Conservation (phyloP, 2,797 vertebrate species). For the Emydoidea blandingii region DNA sequence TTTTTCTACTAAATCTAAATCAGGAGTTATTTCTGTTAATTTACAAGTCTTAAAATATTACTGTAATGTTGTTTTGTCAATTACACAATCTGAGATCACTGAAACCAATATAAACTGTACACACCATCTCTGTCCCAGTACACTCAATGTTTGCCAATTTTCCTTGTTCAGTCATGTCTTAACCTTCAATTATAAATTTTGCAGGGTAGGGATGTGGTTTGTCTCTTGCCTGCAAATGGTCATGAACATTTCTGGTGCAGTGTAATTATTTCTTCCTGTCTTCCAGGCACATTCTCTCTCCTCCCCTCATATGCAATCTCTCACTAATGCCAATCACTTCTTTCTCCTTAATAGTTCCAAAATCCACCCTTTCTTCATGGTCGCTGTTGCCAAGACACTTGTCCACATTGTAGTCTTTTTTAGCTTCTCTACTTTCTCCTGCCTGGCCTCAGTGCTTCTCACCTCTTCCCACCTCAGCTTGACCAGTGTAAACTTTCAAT, state of each 20-base stretch:
- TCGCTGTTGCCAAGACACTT: not conserved
- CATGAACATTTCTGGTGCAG: too few species aligned
- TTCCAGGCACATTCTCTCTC: not conserved
- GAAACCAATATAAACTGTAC: not conserved
- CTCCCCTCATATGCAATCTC: fast-evolving
- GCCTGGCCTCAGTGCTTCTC: not conserved
- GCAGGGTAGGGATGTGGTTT: not conserved
- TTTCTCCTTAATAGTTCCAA: not conserved
- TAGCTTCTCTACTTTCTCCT: not conserved
- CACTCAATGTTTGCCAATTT: not conserved
- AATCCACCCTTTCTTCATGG: not conserved
- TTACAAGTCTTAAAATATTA: not conserved
- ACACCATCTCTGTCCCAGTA: not conserved
- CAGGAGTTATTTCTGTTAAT: not conserved
- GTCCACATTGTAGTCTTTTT: fast-evolving
- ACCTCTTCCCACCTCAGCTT: not conserved
- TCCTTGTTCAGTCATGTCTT: not conserved
- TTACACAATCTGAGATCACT: not conserved
- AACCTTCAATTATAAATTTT: not conserved
- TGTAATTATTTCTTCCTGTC: too few species aligned
- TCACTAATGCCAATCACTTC: not conserved
- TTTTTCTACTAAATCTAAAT: slow-evolving; percentile 55
- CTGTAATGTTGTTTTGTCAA: not conserved
- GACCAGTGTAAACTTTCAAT: not conserved
- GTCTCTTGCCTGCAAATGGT: not conserved